Conservation (phyloP, 2,113 vertebrate genomes). For the Cervus canadensis region DNA sequence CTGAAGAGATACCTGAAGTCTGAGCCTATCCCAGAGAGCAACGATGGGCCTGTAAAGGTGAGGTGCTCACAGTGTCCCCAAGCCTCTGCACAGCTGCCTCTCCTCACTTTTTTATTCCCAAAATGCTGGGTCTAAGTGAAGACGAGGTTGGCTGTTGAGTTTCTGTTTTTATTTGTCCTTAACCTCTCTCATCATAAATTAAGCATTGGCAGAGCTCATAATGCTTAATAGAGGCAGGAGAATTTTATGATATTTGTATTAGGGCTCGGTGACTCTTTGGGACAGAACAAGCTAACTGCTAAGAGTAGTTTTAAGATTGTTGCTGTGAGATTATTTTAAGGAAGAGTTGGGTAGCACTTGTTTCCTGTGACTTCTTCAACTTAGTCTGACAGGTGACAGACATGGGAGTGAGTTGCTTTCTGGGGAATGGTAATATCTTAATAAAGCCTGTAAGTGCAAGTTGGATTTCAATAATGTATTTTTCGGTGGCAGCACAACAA, state of each 20-base stretch:
- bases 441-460: neutral
- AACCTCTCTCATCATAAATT: neutral
- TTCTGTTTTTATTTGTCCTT: neutral
- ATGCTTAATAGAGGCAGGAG: neutral
- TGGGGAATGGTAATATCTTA: neutral
- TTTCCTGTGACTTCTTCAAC: constrained; percentile 7
- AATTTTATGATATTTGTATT: constrained; percentile 27
- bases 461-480: neutral
- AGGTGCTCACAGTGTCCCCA: neutral
- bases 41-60: constrained; percentile 97
- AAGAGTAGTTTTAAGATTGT: neutral
- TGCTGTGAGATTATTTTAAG: constrained; percentile 13
- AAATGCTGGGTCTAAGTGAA: neutral
- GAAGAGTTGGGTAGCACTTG: neutral
- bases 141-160: neutral
- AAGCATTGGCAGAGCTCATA: neutral
- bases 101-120: neutral
- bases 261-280: neutral
- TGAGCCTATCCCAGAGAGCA: constrained; percentile 92
- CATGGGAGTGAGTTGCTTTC: neutral
- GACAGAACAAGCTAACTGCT: neutral
- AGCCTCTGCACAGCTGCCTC: neutral
- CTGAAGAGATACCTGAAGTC: constrained; percentile 97
- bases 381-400: neutral
- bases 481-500: neutral